phyloP scores from a whole-genome alignment of 2,888 invertebrate species.

The Phyto melanocephala region DNA sequence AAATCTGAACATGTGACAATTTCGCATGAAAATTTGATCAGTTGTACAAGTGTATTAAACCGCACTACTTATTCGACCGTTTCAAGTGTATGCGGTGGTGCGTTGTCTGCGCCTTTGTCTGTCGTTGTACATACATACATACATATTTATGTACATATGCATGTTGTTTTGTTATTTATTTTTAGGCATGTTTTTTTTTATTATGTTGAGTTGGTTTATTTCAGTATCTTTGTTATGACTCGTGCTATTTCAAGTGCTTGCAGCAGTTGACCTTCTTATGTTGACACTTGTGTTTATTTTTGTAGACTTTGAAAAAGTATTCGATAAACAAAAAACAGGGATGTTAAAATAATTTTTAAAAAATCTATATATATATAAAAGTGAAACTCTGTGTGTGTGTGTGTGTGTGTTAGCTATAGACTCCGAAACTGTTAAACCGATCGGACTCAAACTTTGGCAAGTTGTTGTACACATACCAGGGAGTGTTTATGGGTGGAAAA shows the following conservation, averaged over 20 bases:
- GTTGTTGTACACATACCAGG: too few species aligned
- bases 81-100: neutral
- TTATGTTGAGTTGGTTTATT: slow-evolving; percentile 24
- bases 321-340: neutral
- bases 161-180: neutral
- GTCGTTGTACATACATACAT: too few species aligned
- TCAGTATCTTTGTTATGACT: slow-evolving; percentile 28
- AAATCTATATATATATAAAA: too few species aligned
- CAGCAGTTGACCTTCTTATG: slow-evolving; percentile 61
- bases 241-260: slow-evolving; percentile 51
- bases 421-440: too few species aligned
- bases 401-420: too few species aligned
- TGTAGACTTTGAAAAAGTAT: neutral
- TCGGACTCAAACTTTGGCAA: too few species aligned
- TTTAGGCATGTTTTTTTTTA: slow-evolving; percentile 24
- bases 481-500: too few species aligned
- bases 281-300: slow-evolving; percentile 59
- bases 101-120: slow-evolving; percentile 2
- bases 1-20: slow-evolving; percentile 68
- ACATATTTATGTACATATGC: too few species aligned
- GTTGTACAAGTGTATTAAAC: slow-evolving; percentile 67
- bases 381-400: too few species aligned
- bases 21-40: slow-evolving; percentile 68
- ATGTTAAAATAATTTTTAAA: neutral
- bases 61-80: neutral